Percentiles rank a stretch among this genome's conserved stretches.
Evolutionary conservation across 2,888 invertebrate genomes (phyloP).

Genomic region (Globia sparganii): DNA sequence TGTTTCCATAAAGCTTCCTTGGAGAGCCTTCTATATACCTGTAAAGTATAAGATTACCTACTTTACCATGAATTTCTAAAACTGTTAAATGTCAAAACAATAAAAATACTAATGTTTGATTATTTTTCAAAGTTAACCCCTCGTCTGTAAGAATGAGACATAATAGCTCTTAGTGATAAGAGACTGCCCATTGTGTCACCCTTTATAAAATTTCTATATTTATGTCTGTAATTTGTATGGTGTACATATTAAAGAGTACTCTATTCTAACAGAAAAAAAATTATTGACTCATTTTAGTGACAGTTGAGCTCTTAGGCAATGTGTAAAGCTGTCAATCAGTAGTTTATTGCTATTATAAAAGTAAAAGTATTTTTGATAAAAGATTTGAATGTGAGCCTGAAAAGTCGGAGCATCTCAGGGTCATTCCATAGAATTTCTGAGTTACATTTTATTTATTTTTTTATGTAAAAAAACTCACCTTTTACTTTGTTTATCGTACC

Average conservation of each 20-base stretch:
- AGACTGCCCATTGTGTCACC: too few species aligned
- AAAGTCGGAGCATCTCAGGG: not conserved
- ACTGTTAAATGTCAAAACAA: not conserved
- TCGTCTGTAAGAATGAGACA: too few species aligned
- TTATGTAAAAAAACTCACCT: conserved; percentile 72
- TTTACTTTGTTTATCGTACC: conserved; percentile 89
- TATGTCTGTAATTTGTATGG: too few species aligned
- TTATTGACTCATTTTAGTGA: too few species aligned
- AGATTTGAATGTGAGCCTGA: not conserved
- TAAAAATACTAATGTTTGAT: not conserved
- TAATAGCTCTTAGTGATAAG: too few species aligned
- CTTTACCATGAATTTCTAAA: not conserved
- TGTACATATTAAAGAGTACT: too few species aligned
- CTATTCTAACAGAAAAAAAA: too few species aligned
- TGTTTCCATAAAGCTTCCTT: conserved; percentile 79
- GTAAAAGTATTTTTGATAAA: not conserved
- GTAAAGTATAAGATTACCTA: not conserved
- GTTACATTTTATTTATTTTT: too few species aligned
- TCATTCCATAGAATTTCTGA: not conserved
- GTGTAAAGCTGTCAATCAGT: not conserved
- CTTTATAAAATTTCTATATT: too few species aligned
- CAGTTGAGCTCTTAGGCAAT: not conserved
- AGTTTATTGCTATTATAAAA: not conserved
- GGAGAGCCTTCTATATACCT: conserved; percentile 77
- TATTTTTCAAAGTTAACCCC: conserved; percentile 1